Base-by-base conservation (phyloP, 2,797 vertebrate genomes). In the Megaceryle alcyon region DNA sequence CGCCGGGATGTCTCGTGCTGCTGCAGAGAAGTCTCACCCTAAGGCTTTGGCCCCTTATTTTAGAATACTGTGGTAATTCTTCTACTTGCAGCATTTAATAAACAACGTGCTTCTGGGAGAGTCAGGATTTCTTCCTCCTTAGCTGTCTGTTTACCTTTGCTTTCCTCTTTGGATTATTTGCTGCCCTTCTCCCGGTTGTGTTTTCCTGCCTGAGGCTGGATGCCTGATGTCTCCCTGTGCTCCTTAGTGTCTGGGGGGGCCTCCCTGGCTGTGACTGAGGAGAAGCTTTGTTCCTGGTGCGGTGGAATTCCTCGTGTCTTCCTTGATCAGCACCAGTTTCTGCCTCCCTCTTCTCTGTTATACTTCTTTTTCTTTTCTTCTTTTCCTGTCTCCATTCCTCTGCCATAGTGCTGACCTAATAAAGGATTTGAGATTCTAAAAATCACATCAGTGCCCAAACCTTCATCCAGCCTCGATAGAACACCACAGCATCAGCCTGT, bases 1-100 rank as follows among this genome's bases (percentile, higher is more conserved):
- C 0, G 0, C 37, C 3, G 3, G 54, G n/a, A 57, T 83, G 41
- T 86, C 59, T 90, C 14, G 0, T 0, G 0, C 59, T 75, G 61
- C 66, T 83, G 65, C 3, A 3, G 14, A 5, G 46, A n/a, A 82
- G 48, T 41, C 59, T 72, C 12, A 39, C 43, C 37, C 19, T 33
- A 22, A 51, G 70, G 37, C 56, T 84, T 80, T 48, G 19, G 25
- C 29, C 56, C 33, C 46, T 76, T 73, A 31, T 56, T 92, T 88
- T 82, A 79, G 70, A 37, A 54, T 25, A 6, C 53, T 23, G 8
- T 48, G 61, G 11, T 46, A 60, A 33, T 79, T 86, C 33, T 18
- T 49, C 20, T 7, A 8, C 43, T 76, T 79, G 26, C 14, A 49
- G 31, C 26, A 20, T 79, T 94, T 91, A 77, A 49, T 53, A 94